Percentiles rank a stretch among this genome's conserved stretches.
Conservation (phyloP, 2,113 vertebrate genomes). For the Arothron firmamentum region DNA sequence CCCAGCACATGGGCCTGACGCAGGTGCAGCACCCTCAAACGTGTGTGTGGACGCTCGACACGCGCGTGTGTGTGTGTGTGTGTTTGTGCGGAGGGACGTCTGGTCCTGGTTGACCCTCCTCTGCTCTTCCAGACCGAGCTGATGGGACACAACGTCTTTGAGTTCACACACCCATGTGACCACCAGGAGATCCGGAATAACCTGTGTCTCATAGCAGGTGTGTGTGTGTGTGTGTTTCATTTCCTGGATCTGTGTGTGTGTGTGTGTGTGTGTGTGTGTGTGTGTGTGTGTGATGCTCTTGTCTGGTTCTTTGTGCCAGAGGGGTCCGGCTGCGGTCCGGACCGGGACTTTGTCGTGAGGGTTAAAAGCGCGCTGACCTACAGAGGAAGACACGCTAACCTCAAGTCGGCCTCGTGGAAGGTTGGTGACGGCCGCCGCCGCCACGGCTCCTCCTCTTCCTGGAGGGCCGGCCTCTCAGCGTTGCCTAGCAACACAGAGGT, state of each 20-base stretch:
- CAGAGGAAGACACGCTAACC: slow-evolving; percentile 87
- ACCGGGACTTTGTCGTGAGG: slow-evolving; percentile 91
- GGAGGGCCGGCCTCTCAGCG: too few species aligned
- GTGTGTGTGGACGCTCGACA: too few species aligned
- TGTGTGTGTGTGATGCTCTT: background rate
- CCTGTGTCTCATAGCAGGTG: slow-evolving; percentile 82
- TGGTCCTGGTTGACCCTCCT: background rate
- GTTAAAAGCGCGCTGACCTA: slow-evolving; percentile 93
- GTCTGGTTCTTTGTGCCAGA: slow-evolving; percentile 69
- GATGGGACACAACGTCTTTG: slow-evolving; percentile 94
- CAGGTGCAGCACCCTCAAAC: slow-evolving; percentile 85
- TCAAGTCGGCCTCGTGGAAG: slow-evolving; percentile 96
- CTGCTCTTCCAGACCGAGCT: slow-evolving; percentile 82
- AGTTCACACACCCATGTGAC: slow-evolving; percentile 94
- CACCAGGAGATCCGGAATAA: slow-evolving; percentile 91
- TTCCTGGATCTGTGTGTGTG: slow-evolving; percentile 2
- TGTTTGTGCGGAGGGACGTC: too few species aligned
- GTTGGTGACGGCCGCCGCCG: slow-evolving; percentile 55
- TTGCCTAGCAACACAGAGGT: too few species aligned
- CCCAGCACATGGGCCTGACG: slow-evolving; percentile 89
- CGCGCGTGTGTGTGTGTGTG: too few species aligned
- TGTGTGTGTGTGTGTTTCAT: slow-evolving; percentile 16
- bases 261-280: background rate
- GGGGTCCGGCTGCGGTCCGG: slow-evolving; percentile 74
- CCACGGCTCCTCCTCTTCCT: background rate